Conservation (phyloP, 1,140 invertebrate genomes). For the Mycetomoellerius zeteki region DNA sequence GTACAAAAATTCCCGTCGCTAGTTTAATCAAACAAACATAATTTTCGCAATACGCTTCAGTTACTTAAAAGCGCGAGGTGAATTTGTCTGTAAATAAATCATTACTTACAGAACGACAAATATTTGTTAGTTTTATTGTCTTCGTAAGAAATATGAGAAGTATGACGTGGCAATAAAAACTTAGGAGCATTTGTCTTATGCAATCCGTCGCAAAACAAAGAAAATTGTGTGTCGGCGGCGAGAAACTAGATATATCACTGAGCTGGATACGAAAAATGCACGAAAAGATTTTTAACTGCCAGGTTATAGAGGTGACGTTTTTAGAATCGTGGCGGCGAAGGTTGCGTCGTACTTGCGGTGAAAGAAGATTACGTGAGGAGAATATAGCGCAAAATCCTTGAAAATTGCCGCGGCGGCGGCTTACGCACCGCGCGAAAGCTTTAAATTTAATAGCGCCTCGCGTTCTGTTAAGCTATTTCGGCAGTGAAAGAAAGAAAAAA, state of each 20-base stretch:
- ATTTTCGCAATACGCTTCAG: background rate
- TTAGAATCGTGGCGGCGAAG: slow-evolving; percentile 22
- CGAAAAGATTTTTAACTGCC: slow-evolving; percentile 54
- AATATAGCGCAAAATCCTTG: slow-evolving; percentile 60
- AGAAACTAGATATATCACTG: slow-evolving; percentile 45
- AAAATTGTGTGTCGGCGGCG: slow-evolving; percentile 24
- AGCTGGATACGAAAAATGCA: slow-evolving; percentile 38
- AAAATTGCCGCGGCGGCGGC: slow-evolving; percentile 53
- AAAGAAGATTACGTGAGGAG: slow-evolving; percentile 61
- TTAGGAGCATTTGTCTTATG: slow-evolving; percentile 37
- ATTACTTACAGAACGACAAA: background rate
- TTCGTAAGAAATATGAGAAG: slow-evolving; percentile 24
- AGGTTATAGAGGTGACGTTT: slow-evolving; percentile 51
- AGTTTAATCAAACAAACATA: background rate
- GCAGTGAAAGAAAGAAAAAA: background rate
- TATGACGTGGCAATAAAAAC: slow-evolving; percentile 24
- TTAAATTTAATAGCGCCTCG: slow-evolving; percentile 40
- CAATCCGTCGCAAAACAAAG: slow-evolving; percentile 41
- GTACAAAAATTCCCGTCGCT: background rate
- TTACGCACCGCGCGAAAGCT: slow-evolving; percentile 50
- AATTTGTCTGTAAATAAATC: slow-evolving; percentile 33
- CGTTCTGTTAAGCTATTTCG: slow-evolving; percentile 30
- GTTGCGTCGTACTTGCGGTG: slow-evolving; percentile 22
- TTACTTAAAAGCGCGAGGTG: background rate
- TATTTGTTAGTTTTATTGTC: slow-evolving; percentile 28